Evolutionary conservation across 1,140 invertebrate genomes (phyloP), one percentile per base, ranked within the genome.

Genomic region (Oedothorax gibbosus): DNA sequence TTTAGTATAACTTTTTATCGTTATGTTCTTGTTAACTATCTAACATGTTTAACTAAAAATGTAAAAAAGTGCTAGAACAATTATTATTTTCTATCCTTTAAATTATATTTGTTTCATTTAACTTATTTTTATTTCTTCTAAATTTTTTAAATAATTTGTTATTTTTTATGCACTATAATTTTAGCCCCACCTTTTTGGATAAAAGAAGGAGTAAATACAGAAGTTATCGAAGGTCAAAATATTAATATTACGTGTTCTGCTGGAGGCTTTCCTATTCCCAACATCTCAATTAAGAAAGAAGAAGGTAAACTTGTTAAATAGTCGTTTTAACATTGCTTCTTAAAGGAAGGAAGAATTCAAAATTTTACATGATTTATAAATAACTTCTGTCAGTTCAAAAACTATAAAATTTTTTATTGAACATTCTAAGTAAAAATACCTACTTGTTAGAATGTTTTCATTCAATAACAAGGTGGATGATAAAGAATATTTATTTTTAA

Each of bases 141-240:
- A 2, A 3, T 20, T 49, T 49, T 66, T 60, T 35, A 20, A 7
- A 66, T 8, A 7, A 20, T 5, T 11, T 2, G 6, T 66, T 35
- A 66, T 60, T 60, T 21, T 14, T 14, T 21, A 21, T 3, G 35
- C 10, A 18, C 20, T 53, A 21, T 8, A 14, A 21, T 51, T 57
- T 56, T 12, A 85, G 83, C 83, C 51, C 75, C 83, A 12, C 75
- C 83, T 9, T 57, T 53, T 62, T 78, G 83, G 83, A 62, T 71
- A 18, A 69, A 71, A 62, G 83, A 85, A 64, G 64, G 65, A 12
- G 73, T 69, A 53, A 53, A 57, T 62, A n/a, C 14, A 35, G 54
- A 69, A 21, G 50, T 50, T 15, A 11, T 64, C 0, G 60, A 78
- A 62, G 83, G 75, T 4, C n/a, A 62, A 21, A 20, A 5, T 11